Percentiles rank a stretch among this genome's conserved stretches.
Conservation (phyloP, 2,797 vertebrate species). For the Ispidina lecontei region DNA sequence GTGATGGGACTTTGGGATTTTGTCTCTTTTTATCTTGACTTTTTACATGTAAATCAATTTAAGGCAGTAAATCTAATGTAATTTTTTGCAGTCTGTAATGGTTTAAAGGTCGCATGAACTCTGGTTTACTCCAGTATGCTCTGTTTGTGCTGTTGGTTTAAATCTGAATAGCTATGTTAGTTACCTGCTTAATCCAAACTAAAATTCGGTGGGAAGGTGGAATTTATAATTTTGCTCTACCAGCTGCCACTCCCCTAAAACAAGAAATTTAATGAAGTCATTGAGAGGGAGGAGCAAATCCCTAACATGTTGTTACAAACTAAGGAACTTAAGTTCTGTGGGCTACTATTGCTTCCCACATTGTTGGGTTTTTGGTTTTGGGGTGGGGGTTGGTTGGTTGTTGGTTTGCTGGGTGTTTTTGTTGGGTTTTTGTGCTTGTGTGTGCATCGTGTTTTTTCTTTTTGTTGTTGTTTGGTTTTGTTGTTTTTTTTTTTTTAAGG, state of each 20-base stretch:
- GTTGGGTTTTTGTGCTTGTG: no score
- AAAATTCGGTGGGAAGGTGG: neutral
- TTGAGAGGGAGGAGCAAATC: neutral
- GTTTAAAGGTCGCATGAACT: neutral
- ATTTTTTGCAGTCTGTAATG: neutral
- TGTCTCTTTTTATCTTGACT: neutral
- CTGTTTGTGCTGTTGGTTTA: neutral
- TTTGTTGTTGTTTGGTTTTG: no score
- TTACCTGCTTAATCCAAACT: neutral
- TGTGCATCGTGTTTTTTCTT: no score
- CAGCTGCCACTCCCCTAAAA: neutral
- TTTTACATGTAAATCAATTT: neutral
- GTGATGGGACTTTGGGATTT: conserved; percentile 3
- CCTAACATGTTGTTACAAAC: neutral
- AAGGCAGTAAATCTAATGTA: neutral
- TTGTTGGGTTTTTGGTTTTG: neutral
- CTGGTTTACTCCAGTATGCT: neutral
- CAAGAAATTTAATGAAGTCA: neutral
- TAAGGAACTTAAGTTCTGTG: neutral
- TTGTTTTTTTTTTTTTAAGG: neutral
- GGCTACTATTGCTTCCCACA: neutral
- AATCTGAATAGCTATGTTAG: neutral
- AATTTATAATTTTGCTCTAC: neutral
- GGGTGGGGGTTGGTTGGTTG: no score
- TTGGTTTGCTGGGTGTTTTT: no score